Evolutionary conservation across 2,113 vertebrate genomes (phyloP).

Genomic region (Tricholaema leucomelas): DNA sequence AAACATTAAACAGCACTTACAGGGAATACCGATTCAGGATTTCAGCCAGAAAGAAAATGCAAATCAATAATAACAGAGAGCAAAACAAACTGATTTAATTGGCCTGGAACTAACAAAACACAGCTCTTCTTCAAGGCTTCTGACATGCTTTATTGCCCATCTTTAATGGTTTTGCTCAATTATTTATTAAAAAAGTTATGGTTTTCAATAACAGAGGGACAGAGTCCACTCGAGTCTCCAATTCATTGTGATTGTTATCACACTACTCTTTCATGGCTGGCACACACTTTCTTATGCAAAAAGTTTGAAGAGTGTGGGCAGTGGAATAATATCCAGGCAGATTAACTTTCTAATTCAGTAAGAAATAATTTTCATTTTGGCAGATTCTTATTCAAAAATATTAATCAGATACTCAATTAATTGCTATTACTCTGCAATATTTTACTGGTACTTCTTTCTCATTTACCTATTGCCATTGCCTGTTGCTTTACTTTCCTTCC

Average conservation of each 20-base stretch:
- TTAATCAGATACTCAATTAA: constrained; percentile 59
- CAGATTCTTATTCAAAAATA: constrained; percentile 52
- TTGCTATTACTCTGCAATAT: constrained; percentile 48
- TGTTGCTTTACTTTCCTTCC: background rate
- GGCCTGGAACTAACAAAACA: constrained; percentile 25
- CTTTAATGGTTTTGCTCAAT: constrained; percentile 13
- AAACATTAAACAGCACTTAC: background rate
- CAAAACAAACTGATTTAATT: constrained; percentile 17
- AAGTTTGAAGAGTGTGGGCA: constrained; percentile 31
- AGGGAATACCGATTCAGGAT: background rate
- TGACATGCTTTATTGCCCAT: background rate
- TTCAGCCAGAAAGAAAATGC: background rate
- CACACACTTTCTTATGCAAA: constrained; percentile 43
- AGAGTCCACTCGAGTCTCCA: constrained; percentile 10
- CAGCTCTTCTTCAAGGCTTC: constrained; percentile 24
- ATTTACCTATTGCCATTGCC: background rate
- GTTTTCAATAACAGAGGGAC: constrained; percentile 12
- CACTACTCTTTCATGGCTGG: constrained; percentile 5
- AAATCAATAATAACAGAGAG: background rate
- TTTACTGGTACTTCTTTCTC: constrained; percentile 35
- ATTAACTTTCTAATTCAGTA: constrained; percentile 5
- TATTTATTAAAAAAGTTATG: constrained; percentile 33
- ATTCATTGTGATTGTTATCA: constrained; percentile 46
- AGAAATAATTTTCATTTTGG: constrained; percentile 55
- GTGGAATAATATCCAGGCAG: background rate